These are phyloP conservation scores for Pomatostomus ruficeps DNA, from an alignment of 2,113 vertebrate genomes.

Conservation along the genomic window DNA sequence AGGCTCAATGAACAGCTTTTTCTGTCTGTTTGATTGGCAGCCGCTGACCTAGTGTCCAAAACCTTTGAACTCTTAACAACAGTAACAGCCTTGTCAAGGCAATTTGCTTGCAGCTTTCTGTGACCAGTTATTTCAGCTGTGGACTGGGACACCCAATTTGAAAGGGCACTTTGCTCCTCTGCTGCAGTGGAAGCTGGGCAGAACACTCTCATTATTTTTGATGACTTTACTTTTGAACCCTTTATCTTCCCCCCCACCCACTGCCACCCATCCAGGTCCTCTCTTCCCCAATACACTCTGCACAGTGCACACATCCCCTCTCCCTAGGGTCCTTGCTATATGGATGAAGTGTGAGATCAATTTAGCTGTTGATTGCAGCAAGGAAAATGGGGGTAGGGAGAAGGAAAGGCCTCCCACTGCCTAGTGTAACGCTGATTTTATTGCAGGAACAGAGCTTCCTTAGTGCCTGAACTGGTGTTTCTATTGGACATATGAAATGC, in stretches of 20 bases:
- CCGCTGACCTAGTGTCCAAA: slow-evolving; percentile 76
- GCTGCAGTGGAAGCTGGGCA: slow-evolving; percentile 58
- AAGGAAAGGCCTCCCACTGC: not conserved
- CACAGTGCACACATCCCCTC: not conserved
- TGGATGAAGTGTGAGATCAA: slow-evolving; percentile 45
- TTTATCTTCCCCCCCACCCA: not conserved
- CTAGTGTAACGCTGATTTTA: not conserved
- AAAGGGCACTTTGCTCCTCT: slow-evolving; percentile 61
- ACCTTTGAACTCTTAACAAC: slow-evolving; percentile 77
- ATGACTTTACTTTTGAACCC: slow-evolving; percentile 70
- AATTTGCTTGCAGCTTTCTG: slow-evolving; percentile 76
- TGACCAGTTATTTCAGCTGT: slow-evolving; percentile 72
- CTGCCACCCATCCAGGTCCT: not conserved
- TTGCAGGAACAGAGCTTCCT: not conserved
- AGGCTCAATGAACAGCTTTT: slow-evolving; percentile 76
- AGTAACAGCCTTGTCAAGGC: slow-evolving; percentile 77
- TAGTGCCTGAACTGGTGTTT: not conserved
- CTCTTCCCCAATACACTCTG: not conserved
- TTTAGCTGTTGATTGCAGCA: slow-evolving; percentile 38
- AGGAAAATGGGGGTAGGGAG: not conserved
- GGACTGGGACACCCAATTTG: slow-evolving; percentile 63
- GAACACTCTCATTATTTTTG: slow-evolving; percentile 72
- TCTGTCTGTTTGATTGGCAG: slow-evolving; percentile 80
- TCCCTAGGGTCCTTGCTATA: slow-evolving; percentile 7
- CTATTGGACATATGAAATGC: not conserved